Base-by-base conservation (phyloP, 2,888 invertebrate species). In the Monoplex corrugatus region DNA sequence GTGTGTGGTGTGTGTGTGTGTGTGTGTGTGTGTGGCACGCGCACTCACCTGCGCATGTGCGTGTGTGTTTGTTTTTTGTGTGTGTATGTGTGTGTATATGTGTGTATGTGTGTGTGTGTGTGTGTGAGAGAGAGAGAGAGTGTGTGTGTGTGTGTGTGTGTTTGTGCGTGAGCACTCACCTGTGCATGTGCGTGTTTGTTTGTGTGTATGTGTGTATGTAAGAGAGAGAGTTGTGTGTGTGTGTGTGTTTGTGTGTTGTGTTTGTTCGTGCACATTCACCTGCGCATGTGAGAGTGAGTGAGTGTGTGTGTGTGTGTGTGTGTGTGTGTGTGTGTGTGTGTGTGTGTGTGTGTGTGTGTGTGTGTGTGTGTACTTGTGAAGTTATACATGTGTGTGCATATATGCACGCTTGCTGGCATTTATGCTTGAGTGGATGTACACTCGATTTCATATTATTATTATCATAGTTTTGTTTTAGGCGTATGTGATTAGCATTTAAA, bases 111-210 rank as follows among this genome's bases (percentile, higher is more conserved):
- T 57, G 2, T 57, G 57, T 57, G 28, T 5, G 10, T 57, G 57
- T 57, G 10, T 57, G 5, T 57, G 57, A 23, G 16, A 16, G 57
- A 23, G 57, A 23, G 57, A 23, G 57, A 23, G 57, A 23, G 57
- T 57, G 57, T 57, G 57, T 57, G 57, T 57, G 57, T 57, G 57
- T 57, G 57, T 57, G 57, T 57, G 57, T 57, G 57, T 57, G 57
- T 57, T 16, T 57, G 57, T 57, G 57, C 28, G 57, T 57, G 57
- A 23, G 57, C 28, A 28, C 28, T 16, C 28, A 28, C 28, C 19
- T 57, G 57, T 57, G 57, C 28, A 28, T 57, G 57, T 57, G 57
- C 28, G 57, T 57, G 5, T 57, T 16, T 57, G 57, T 57, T 1
- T 57, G 57, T 57, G 57, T 57, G 57, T 57, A 28, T 57, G 57